Conservation (phyloP, 64 coral and sea anemone species). For the Anthopleura sola region DNA sequence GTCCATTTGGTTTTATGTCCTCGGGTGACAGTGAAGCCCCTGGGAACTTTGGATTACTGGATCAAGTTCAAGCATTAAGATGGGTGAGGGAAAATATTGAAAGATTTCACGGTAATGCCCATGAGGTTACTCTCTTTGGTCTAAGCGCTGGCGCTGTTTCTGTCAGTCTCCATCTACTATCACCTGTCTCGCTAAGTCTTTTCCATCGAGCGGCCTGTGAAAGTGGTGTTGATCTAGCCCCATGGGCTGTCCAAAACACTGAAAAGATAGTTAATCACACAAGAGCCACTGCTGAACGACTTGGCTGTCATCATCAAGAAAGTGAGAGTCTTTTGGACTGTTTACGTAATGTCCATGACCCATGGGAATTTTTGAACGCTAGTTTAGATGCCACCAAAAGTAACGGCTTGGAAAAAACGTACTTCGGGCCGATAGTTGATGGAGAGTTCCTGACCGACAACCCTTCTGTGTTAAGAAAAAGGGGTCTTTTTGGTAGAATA, state of each 20-base stretch:
- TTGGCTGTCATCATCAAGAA: conserved; percentile 14
- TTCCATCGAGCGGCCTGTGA: conserved; percentile 28
- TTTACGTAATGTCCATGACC: conserved; percentile 12
- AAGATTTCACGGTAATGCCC: conserved; percentile 25
- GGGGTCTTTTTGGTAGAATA: conserved; percentile 41
- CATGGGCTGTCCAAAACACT: background rate
- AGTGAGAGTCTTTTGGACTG: background rate
- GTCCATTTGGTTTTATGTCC: conserved; percentile 39
- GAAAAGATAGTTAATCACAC: background rate
- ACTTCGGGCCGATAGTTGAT: conserved; percentile 57
- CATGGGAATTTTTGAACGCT: conserved; percentile 1
- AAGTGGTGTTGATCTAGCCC: conserved; percentile 32
- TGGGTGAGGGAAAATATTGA: conserved; percentile 49
- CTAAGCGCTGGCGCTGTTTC: conserved; percentile 27
- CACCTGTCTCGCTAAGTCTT: conserved; percentile 19
- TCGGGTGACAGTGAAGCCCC: conserved; percentile 23
- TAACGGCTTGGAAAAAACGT: background rate
- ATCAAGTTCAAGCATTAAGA: conserved; percentile 53
- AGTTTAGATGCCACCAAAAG: background rate
- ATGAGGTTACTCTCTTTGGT: conserved; percentile 51
- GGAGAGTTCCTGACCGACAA: conserved; percentile 39
- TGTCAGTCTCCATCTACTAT: conserved; percentile 30
- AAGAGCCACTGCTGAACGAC: conserved; percentile 13
- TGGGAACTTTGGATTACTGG: conserved; percentile 51
- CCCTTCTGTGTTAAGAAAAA: conserved; percentile 41